Evolutionary conservation across 2,888 invertebrate species (phyloP), one percentile per base, ranked within the genome.

Genomic region (Agonopterix subpropinquella): DNA sequence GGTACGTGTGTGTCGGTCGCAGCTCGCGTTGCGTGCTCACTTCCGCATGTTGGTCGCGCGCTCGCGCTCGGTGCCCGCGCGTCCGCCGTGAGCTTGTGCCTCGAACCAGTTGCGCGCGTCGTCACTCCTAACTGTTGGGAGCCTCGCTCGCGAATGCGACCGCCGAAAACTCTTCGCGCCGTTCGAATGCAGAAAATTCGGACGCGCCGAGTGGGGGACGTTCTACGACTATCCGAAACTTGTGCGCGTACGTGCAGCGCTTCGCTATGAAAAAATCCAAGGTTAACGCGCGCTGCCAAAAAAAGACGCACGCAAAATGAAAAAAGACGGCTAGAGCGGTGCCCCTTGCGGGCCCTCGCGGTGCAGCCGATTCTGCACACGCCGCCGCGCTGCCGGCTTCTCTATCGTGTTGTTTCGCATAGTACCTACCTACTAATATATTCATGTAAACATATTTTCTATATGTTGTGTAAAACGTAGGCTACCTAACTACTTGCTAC

Each of bases 281-380:
- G 88, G 87, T 86, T 86, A 87, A 80, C 80, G 77, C 83, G 83
- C 85, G 86, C 73, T 86, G 87, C 87, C 88, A 85, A 88, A 88
- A 88, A 87, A 88, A 88, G 88, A 87, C 87, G 82, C 84, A 84
- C 84, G 81, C 87, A 80, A 83, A 84, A 85, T 83, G 76, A 85
- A 68, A 83, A 82, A 85, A 80, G 83, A 83, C 76, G 80, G 82
- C 80, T 80, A 83, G 82, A 81, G 77, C 80, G 83, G 79, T 74
- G 77, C 85, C 74, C 80, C 82, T 73, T 70, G 72, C 71, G 79
- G 77, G 75, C 72, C 77, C 78, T 78, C 76, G 68, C 69, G 75
- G 63, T 83, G 86, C 87, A 85, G 71, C 68, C 67, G 63, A 64
- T 59, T 77, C 76, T 77, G 80, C 83, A 77, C 73, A 69, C 77